Evolutionary conservation across 1,140 invertebrate species (phyloP), one percentile per base, ranked within the genome.

Genomic region (Spodoptera frugiperda): DNA sequence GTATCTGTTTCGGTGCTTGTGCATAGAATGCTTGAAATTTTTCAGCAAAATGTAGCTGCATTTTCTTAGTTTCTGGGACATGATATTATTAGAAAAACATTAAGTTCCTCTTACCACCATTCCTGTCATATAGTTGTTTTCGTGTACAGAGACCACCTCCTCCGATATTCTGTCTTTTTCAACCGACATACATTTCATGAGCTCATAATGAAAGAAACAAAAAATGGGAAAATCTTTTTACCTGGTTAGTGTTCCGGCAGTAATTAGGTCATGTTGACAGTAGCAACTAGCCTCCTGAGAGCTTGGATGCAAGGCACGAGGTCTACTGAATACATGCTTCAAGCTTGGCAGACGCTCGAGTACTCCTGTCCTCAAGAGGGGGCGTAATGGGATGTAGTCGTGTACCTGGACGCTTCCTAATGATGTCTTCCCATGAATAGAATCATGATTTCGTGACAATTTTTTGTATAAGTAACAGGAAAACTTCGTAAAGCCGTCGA

Each of bases 291-390:
- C 44, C 55, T 67, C 10, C 17, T 11, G 19, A 54, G 15, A 55
- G 33, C 25, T 49, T 76, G 59, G 63, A 70, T 49, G 19, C 19
- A 76, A 76, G 53, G 39, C 63, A 70, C 75, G 17, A 76, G 75
- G 53, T 70, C 54, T 65, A 49, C 75, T 76, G 75, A 76, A 76
- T 76, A 54, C 75, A 68, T 76, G 44, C 75, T 76, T 19, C 53
- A 70, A 70, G 72, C 75, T 68, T 44, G 39, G 53, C 49, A 67
- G 39, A 48, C 53, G 44, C 75, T 76, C 54, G 65, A 76, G 75
- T 12, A 21, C 19, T 33, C 54, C 75, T 57, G 59, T 57, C 51
- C 65, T 76, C 65, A 49, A 48, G 33, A 68, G 39, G 21, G 9
- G 53, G 21, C 54, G n/a, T 76, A 65, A 74, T 59, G 55, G 71